Conservation (phyloP, 2,797 vertebrate genomes). For the Enteromius paludinosus region DNA sequence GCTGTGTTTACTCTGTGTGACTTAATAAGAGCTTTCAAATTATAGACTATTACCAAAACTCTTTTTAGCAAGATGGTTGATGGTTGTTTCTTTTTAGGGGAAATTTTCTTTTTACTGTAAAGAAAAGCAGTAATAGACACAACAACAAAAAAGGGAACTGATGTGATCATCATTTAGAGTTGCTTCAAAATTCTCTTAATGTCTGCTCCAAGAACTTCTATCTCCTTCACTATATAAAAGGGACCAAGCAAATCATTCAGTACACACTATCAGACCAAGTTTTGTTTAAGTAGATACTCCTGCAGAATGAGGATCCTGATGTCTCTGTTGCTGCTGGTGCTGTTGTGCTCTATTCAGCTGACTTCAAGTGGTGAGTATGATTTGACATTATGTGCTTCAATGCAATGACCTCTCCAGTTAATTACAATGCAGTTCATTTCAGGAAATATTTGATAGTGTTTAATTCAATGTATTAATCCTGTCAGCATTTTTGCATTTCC, state of each 20-base stretch:
- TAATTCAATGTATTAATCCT: background rate
- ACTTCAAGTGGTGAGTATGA: constrained; percentile 24
- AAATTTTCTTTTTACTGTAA: background rate
- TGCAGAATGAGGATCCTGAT: constrained; percentile 28
- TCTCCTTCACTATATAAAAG: background rate
- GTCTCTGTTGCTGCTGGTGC: constrained; percentile 33
- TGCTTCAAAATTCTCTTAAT: background rate
- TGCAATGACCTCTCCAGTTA: background rate
- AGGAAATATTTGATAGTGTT: background rate
- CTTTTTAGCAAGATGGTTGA: background rate
- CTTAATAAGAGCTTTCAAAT: too few species aligned
- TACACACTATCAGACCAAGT: background rate
- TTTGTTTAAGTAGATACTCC: background rate
- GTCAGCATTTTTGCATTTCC: background rate
- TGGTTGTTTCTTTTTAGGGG: background rate
- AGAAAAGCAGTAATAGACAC: background rate
- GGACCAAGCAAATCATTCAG: background rate
- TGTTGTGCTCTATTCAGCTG: constrained; percentile 35
- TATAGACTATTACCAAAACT: background rate
- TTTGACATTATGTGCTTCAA: background rate
- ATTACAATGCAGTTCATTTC: background rate
- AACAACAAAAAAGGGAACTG: background rate
- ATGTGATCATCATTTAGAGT: background rate
- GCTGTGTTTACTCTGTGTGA: too few species aligned
- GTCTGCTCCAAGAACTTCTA: background rate